Evolutionary conservation across 2,888 invertebrate genomes (phyloP).

Genomic region (Thymelicus sylvestris): DNA sequence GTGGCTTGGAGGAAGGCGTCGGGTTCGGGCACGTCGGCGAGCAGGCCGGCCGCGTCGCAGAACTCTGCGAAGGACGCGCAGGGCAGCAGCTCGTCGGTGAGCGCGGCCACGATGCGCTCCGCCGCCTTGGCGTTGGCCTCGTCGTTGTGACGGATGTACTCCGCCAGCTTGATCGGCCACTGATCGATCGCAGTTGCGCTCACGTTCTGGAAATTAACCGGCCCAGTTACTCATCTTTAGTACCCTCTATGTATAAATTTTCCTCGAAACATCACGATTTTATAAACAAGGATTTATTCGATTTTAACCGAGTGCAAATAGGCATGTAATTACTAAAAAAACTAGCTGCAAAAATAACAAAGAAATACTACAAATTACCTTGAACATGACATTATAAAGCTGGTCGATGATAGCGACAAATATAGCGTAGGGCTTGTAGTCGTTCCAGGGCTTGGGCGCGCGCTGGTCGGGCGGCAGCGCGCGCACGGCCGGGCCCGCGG

Average conservation of each 20-base stretch:
- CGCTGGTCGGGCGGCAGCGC: conserved; percentile 82
- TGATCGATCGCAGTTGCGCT: conserved; percentile 89
- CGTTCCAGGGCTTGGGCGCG: conserved; percentile 86
- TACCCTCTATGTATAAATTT: no score
- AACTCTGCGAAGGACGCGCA: conserved; percentile 96
- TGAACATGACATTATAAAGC: conserved; percentile 93
- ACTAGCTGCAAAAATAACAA: no score
- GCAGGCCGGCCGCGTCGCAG: conserved; percentile 95
- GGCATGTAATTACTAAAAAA: no score
- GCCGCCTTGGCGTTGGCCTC: conserved; percentile 94
- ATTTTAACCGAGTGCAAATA: no score
- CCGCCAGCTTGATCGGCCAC: conserved; percentile 95
- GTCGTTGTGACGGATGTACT: conserved; percentile 97
- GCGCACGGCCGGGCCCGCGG: conserved; percentile 87
- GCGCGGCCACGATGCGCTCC: conserved; percentile 91
- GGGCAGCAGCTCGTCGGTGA: conserved; percentile 95
- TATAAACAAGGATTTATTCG: no score
- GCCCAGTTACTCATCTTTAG: no score
- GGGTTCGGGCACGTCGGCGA: conserved; percentile 88
- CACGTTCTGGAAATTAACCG: conserved; percentile 82
- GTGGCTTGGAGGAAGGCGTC: conserved; percentile 73
- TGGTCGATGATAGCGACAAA: conserved; percentile 94
- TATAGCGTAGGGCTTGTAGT: conserved; percentile 94
- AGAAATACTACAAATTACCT: conserved; percentile 78
- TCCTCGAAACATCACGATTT: no score